A percentile compares a stretch with the other conserved stretches of the same genome.
Conservation (phyloP, 1,140 invertebrate species). For the Goniozus legneri region DNA sequence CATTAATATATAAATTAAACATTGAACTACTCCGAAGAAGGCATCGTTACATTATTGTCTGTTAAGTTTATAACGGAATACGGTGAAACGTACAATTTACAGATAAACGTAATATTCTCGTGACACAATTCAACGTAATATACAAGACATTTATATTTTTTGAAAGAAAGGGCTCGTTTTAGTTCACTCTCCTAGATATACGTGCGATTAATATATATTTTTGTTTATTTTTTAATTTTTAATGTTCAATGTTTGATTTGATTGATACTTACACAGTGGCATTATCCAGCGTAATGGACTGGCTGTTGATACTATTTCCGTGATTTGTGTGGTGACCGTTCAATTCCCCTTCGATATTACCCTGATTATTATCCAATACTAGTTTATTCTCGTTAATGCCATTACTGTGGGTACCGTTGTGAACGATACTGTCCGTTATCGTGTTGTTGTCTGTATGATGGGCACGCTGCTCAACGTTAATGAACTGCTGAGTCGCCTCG, state of each 20-base stretch:
- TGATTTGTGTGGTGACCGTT: slow-evolving; percentile 51
- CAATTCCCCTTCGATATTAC: slow-evolving; percentile 44
- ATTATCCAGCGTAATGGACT: slow-evolving; percentile 51
- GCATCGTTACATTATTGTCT: too few species aligned
- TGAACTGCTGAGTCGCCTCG: slow-evolving; percentile 49
- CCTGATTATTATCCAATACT: slow-evolving; percentile 46
- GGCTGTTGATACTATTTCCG: slow-evolving; percentile 45
- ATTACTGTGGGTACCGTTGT: slow-evolving; percentile 48
- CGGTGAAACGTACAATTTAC: too few species aligned
- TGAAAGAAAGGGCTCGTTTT: too few species aligned
- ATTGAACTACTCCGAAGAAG: too few species aligned
- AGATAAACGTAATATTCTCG: too few species aligned
- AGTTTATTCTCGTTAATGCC: slow-evolving; percentile 48
- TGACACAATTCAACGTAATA: too few species aligned
- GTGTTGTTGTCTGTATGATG: slow-evolving; percentile 35
- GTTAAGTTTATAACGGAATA: too few species aligned
- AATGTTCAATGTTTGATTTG: slow-evolving; percentile 15
- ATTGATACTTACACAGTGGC: slow-evolving; percentile 51
- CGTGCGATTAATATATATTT: background rate
- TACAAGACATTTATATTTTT: too few species aligned
- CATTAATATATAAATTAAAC: too few species aligned
- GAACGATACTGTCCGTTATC: slow-evolving; percentile 35
- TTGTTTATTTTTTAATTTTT: background rate
- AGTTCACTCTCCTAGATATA: too few species aligned
- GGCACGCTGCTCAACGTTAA: slow-evolving; percentile 44